Evolutionary conservation across 2,888 invertebrate species (phyloP).

Genomic region (Selenia dentaria): DNA sequence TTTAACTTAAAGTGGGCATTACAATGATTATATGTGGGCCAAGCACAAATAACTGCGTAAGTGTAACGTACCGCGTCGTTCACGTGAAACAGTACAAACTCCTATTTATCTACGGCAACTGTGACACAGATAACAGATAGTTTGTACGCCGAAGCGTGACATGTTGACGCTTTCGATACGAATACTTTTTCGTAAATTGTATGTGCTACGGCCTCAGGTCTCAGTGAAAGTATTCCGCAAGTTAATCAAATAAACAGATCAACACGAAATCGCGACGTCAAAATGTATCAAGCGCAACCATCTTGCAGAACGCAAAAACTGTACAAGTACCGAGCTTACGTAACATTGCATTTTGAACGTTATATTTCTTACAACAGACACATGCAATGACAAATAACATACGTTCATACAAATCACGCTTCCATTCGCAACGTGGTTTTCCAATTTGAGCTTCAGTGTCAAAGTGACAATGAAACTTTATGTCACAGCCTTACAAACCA

Average conservation of each 20-base stretch:
- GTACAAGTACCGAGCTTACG: conserved; percentile 1
- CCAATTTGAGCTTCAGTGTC: conserved; percentile 40
- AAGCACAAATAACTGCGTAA: no score
- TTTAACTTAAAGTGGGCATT: no score
- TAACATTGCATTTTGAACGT: conserved; percentile 15
- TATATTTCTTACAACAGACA: conserved; percentile 10
- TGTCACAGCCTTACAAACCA: conserved; percentile 7
- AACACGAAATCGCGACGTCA: conserved; percentile 9
- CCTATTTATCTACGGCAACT: no score
- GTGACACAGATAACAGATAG: no score
- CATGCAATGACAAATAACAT: conserved; percentile 12
- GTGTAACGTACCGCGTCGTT: no score
- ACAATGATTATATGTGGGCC: no score
- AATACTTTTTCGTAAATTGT: no score
- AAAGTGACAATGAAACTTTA: conserved; percentile 40
- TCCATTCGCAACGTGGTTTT: conserved; percentile 31
- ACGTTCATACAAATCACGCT: conserved; percentile 6
- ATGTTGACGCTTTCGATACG: no score
- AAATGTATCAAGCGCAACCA: conserved; percentile 14
- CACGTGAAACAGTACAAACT: no score
- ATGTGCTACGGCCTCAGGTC: no score
- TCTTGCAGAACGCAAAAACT: conserved; percentile 7
- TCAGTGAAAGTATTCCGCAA: conserved; percentile 7
- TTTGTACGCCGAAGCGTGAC: no score
- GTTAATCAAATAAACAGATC: conserved; percentile 17